A percentile compares a stretch with the other conserved stretches of the same genome.
Conservation (phyloP, 1,140 invertebrate genomes). For the Pantala flavescens region DNA sequence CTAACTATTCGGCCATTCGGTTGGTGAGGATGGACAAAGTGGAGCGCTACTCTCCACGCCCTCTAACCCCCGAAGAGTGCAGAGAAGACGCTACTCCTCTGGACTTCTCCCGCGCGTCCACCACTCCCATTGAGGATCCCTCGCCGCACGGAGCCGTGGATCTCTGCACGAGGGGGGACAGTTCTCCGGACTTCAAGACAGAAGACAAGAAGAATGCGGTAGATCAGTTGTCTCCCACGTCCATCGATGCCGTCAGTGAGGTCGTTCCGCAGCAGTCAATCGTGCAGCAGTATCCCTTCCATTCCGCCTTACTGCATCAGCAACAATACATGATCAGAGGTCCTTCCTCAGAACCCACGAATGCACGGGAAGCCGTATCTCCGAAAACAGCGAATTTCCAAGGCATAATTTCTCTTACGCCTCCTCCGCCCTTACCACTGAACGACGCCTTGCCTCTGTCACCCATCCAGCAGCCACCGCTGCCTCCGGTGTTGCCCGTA, state of each 20-base stretch:
- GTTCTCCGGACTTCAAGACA: neutral
- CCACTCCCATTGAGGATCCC: neutral
- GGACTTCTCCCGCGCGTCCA: neutral
- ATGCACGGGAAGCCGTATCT: slow-evolving; percentile 17
- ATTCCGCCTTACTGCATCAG: neutral
- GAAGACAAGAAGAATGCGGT: neutral
- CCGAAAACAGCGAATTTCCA: slow-evolving; percentile 23
- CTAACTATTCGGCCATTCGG: neutral
- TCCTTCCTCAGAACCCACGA: neutral
- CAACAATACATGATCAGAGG: neutral
- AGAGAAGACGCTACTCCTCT: neutral
- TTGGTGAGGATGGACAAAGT: neutral
- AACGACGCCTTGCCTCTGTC: slow-evolving; percentile 12
- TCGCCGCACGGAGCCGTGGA: neutral
- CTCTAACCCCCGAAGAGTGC: neutral
- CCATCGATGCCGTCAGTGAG: neutral
- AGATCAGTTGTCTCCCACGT: neutral
- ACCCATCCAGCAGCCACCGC: slow-evolving; percentile 12
- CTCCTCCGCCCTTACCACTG: slow-evolving; percentile 18
- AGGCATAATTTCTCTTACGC: slow-evolving; percentile 21
- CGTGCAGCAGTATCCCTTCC: neutral
- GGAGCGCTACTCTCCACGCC: neutral
- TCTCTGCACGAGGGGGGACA: neutral
- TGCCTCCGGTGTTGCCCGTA: neutral
- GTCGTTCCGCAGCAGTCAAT: neutral